Evolutionary conservation across 2,797 vertebrate genomes (phyloP), one percentile per base, ranked within the genome.

Genomic region (Lemur catta): DNA sequence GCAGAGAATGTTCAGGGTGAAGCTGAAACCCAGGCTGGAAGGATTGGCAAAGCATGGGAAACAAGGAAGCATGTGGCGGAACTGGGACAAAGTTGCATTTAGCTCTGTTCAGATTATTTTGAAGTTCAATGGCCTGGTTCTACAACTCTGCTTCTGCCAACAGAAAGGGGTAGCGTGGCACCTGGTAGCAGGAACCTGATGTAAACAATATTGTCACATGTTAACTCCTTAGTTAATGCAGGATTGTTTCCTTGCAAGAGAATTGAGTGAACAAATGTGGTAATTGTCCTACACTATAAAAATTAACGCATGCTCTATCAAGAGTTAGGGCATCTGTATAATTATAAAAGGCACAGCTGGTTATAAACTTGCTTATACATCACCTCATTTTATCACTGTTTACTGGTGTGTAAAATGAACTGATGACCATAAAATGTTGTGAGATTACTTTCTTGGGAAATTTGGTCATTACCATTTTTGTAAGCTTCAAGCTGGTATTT

Each of bases 321-420:
- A 94, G 82, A 88, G 55, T 41, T 84, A 82, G 24, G 74, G 72
- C 74, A 94, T 41, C 35, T 74, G 46, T 85, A 84, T 63, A 88
- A 63, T 93, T 87, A 63, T 41, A 84, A 96, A 82, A 79, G 43
- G 46, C 33, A 61, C 6, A 67, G 63, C 65, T 91, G 30, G 30
- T 69, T 79, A 26, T 57, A 94, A 55, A 95, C 87, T 72, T 95
- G n/a, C 43, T 91, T 94, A 65, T 65, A 74, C 14, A 38, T 96
- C 96, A 96, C 82, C 97, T 96, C 63, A 81, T 61, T 84, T 93
- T 55, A 96, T 89, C 95, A 92, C 88, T 98, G 96, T 93, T 97
- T 74, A 97, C 79, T 79, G 67, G 85, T 88, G 74, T 93, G 84
- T 93, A 94, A 97, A 92, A 93, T 33, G 1, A 85, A 76, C 86